Conservation (phyloP, 2,113 vertebrate genomes). For the Peromyscus maniculatus region DNA sequence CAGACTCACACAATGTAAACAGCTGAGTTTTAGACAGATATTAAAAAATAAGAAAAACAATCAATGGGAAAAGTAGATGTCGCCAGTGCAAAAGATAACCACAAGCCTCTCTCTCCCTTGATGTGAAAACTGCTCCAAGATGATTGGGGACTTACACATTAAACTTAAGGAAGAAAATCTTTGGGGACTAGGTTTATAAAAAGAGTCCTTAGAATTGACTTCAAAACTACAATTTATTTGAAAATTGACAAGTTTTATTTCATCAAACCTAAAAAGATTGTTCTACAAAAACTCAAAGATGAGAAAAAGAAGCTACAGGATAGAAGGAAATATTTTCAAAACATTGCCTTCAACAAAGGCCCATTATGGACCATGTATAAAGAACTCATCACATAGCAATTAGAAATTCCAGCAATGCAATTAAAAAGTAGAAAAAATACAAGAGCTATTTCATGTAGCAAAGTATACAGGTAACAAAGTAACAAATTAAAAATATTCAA, state of each 20-base stretch:
- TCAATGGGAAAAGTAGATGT: not conserved
- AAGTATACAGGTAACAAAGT: not conserved
- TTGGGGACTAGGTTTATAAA: not conserved
- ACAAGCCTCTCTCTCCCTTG: not conserved
- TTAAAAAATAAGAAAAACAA: not conserved
- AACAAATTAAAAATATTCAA: constrained; percentile 38
- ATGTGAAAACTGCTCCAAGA: constrained; percentile 11
- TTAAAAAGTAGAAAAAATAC: not conserved
- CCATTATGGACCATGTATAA: constrained; percentile 16
- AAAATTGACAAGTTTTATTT: not conserved
- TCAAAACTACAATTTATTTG: not conserved
- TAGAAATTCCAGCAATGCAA: constrained; percentile 30
- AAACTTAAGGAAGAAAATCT: not conserved
- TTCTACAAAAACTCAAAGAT: not conserved
- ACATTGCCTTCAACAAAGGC: not conserved
- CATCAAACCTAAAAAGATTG: not conserved
- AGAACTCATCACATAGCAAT: constrained; percentile 30
- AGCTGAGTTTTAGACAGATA: constrained; percentile 15
- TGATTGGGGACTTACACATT: not conserved
- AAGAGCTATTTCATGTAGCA: not conserved
- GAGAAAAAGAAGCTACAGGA: not conserved
- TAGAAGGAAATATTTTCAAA: constrained; percentile 35
- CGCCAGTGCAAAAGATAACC: not conserved
- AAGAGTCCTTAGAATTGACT: constrained; percentile 28
- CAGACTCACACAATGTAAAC: not conserved